Base-by-base conservation (phyloP, 2,797 vertebrate species). In the Melanotaenia nigrans region DNA sequence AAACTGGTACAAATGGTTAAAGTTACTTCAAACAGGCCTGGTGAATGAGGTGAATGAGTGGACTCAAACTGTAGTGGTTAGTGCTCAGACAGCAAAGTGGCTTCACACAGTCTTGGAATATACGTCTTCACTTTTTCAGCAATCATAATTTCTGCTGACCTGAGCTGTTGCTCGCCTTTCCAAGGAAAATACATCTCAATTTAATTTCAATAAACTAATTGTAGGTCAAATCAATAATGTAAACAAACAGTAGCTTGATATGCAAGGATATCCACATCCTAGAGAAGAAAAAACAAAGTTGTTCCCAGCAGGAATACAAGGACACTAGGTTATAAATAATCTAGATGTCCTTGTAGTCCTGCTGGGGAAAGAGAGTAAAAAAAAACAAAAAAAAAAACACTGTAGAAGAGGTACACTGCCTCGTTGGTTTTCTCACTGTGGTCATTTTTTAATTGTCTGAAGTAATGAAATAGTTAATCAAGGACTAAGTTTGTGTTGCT, bases 381-480 rank as follows among this genome's bases (percentile, higher is more conserved):
- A 30, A 30, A 30, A 30, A 30, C 5, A 0, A 30, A 30, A 30
- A 24, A 42, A 40, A 16, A 30, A 30, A 30, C 4, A 33, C n/a
- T 22, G 25, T 32, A 22, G 47, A 49, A 73, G 47, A 76, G 35
- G 36, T 40, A 70, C 53, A 54, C 3, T 2, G 57, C 66, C 33
- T 71, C 24, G 36, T n/a, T 54, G 64, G 35, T 60, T 61, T 49
- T 53, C 42, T 59, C 49, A 65, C 57, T 49, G 25, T 64, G 42
- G 73, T 75, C 9, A 24, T 51, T 78, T 30, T 57, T 55, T 30
- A 30, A 73, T 35, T 12, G 14, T 57, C 47, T 30, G 54, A 72
- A 38, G 20, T 63, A 72, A 83, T 79, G 45, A 81, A 78, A 75
- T 68, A 57, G 57, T 63, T 60, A 71, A 79, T 78, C 72, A 64